These are phyloP conservation scores for Metaphire vulgaris DNA, from an alignment of 1,140 invertebrate species.

Conservation along the genomic window DNA sequence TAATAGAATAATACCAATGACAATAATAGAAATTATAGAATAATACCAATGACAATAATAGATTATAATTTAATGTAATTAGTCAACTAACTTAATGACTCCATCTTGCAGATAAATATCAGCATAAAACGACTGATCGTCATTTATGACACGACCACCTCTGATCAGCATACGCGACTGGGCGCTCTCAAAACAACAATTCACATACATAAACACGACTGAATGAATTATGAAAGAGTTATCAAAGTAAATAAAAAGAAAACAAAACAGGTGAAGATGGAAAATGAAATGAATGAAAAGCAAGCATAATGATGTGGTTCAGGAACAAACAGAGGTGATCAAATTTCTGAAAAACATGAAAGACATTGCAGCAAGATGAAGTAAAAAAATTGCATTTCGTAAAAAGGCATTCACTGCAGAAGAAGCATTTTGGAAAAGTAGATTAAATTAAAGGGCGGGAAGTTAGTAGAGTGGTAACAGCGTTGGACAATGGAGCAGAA, in stretches of 20 bases:
- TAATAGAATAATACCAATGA: no score
- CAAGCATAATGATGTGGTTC: not conserved
- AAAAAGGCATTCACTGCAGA: no score
- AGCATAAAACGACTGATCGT: conserved; percentile 74
- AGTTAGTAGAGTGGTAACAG: no score
- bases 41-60: not conserved
- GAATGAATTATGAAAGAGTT: not conserved
- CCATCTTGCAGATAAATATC: conserved; percentile 62
- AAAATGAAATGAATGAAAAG: not conserved
- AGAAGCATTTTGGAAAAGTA: no score
- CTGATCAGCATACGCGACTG: conserved; percentile 68
- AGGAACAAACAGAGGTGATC: no score
- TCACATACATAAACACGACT: no score
- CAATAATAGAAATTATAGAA: not conserved
- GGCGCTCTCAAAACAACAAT: conserved; percentile 22
- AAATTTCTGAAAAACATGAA: not conserved
- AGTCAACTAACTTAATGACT: conserved; percentile 16
- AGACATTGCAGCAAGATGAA: no score
- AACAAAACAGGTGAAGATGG: not conserved
- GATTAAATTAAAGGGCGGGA: no score
- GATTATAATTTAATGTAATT: not conserved
- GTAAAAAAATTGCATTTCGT: no score
- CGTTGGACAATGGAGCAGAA: no score
- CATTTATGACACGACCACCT: conserved; percentile 88
- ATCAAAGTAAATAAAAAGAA: not conserved